Conservation (phyloP, 2,113 vertebrate genomes). For the Rhagologus leucostigma region DNA sequence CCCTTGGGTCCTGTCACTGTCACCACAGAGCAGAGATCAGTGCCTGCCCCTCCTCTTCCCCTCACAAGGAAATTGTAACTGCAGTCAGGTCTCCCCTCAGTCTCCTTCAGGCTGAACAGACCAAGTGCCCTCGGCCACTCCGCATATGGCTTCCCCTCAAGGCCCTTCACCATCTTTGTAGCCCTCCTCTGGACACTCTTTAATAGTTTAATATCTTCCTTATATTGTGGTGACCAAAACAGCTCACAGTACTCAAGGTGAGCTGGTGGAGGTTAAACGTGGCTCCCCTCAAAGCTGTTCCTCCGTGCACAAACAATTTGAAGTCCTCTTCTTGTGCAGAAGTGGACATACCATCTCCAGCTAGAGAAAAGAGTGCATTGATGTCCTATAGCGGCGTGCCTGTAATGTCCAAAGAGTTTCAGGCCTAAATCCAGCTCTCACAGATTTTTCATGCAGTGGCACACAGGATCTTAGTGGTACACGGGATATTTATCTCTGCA, state of each 20-base stretch:
- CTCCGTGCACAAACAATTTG: neutral
- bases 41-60: neutral
- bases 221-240: neutral
- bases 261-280: neutral
- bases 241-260: neutral
- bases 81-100: neutral
- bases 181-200: neutral
- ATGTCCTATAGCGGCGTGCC: neutral
- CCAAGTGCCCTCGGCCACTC: neutral
- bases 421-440: neutral
- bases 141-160: neutral
- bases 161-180: neutral
- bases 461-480: neutral
- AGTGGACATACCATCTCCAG: neutral
- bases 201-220: neutral
- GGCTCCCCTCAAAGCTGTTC: neutral
- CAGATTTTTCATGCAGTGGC: neutral
- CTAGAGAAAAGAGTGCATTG: neutral
- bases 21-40: neutral
- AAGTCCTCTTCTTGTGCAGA: neutral
- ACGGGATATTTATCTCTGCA: accelerated
- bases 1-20: accelerated
- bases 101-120: neutral
- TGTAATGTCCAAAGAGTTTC: neutral
- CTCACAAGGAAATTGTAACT: accelerated